phyloP scores from a whole-genome alignment of 2,797 vertebrate species.

The Nannoperca obscura region DNA sequence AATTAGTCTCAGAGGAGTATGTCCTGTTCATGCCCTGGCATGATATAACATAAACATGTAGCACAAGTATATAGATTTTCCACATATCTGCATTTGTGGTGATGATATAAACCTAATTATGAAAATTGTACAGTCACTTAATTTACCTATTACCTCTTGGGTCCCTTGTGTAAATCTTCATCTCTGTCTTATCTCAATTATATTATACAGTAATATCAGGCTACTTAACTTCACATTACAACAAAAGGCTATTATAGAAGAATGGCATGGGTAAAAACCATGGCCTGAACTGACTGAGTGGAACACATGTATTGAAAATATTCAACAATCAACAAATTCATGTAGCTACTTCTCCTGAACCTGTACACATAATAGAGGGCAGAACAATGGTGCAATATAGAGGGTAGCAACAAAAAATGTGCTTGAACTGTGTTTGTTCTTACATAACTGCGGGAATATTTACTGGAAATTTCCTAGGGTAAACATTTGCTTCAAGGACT shows the following conservation, averaged over 20 bases:
- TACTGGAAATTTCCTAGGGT: background rate
- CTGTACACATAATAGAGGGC: background rate
- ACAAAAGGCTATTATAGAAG: background rate
- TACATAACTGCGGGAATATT: background rate
- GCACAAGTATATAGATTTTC: constrained; percentile 16
- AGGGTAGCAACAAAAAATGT: background rate
- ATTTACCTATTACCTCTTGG: background rate
- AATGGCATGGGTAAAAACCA: background rate
- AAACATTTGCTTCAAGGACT: background rate
- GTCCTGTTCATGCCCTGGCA: constrained; percentile 39
- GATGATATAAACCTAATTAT: constrained; percentile 23
- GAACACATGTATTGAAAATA: background rate
- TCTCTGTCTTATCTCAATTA: constrained; percentile 7
- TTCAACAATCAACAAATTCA: background rate
- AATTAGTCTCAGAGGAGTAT: constrained; percentile 70
- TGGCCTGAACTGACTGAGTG: background rate
- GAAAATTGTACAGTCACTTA: constrained; percentile 10
- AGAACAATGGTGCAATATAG: background rate
- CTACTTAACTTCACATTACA: constrained; percentile 7
- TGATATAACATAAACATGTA: constrained; percentile 31
- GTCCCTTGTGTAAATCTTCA: background rate
- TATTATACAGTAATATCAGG: background rate
- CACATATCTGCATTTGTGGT: constrained; percentile 12
- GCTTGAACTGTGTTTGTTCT: background rate
- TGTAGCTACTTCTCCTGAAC: background rate